A percentile compares a stretch with the other conserved stretches of the same genome.
These are phyloP conservation scores for Elaphurus davidianus DNA, from an alignment of 2,113 vertebrate genomes.

Conservation along the genomic window DNA sequence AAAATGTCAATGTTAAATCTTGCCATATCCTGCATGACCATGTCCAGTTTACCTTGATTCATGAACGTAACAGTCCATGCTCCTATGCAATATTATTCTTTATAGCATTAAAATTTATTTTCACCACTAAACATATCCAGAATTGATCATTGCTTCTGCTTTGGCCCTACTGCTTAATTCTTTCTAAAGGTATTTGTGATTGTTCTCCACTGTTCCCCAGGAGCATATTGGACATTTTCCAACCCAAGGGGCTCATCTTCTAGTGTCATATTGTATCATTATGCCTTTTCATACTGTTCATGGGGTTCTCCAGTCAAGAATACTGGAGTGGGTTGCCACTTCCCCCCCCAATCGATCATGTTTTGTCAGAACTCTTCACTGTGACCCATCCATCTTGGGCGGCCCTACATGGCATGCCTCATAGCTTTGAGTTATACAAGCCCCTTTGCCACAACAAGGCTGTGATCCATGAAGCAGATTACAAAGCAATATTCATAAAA, in stretches of 20 bases:
- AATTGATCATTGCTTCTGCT: background rate
- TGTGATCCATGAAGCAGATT: background rate
- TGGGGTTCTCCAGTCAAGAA: background rate
- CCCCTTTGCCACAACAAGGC: background rate
- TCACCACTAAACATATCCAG: background rate
- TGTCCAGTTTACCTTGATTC: background rate
- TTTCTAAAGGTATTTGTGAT: background rate
- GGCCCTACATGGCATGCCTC: background rate
- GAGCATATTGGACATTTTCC: background rate
- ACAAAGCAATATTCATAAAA: background rate
- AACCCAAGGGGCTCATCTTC: background rate
- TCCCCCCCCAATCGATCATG: fast-evolving
- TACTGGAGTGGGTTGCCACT: background rate
- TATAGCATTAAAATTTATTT: background rate
- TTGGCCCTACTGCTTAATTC: background rate
- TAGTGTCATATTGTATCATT: background rate
- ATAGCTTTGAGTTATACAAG: background rate
- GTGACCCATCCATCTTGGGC: background rate
- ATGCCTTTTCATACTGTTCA: background rate
- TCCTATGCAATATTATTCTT: background rate
- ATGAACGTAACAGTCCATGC: fast-evolving
- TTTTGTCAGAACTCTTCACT: background rate
- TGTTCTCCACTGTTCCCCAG: background rate
- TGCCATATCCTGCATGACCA: background rate
- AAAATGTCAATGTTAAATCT: background rate